Percentiles rank a stretch among this genome's conserved stretches.
phyloP scores from a whole-genome alignment of 2,797 vertebrate genomes.

The Sparus aurata region DNA sequence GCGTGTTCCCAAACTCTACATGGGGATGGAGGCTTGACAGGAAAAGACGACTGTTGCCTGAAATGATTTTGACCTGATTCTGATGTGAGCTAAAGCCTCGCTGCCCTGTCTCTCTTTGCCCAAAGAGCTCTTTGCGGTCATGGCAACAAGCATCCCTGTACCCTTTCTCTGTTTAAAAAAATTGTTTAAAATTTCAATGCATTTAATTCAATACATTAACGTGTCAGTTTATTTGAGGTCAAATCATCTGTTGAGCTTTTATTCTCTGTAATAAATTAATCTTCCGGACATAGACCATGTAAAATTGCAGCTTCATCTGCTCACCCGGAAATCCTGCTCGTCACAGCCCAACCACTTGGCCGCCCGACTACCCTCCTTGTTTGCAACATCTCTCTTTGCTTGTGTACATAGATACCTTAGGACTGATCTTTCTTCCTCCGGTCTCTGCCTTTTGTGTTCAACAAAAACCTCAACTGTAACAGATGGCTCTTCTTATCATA shows the following conservation, averaged over 20 bases:
- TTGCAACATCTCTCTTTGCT: no score
- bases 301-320: no score
- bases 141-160: conserved; percentile 21
- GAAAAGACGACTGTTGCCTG: conserved; percentile 28
- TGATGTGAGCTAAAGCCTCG: conserved; percentile 25
- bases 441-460: no score
- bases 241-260: neutral
- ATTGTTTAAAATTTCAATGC: no score
- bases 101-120: conserved; percentile 13
- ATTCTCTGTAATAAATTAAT: neutral
- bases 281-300: neutral
- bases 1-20: neutral
- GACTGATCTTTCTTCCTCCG: no score
- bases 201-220: neutral
- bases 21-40: conserved; percentile 17
- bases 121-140: conserved; percentile 36
- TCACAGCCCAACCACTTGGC: no score
- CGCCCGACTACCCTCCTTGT: no score
- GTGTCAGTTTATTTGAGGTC: neutral
- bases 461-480: no score
- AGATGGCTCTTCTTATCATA: no score
- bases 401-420: no score
- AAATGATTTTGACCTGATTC: conserved; percentile 28
- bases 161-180: no score
- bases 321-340: no score